A percentile compares a stretch with the other conserved stretches of the same genome.
phyloP scores from a whole-genome alignment of 2,113 vertebrate genomes.

The Peucedramus taeniatus region DNA sequence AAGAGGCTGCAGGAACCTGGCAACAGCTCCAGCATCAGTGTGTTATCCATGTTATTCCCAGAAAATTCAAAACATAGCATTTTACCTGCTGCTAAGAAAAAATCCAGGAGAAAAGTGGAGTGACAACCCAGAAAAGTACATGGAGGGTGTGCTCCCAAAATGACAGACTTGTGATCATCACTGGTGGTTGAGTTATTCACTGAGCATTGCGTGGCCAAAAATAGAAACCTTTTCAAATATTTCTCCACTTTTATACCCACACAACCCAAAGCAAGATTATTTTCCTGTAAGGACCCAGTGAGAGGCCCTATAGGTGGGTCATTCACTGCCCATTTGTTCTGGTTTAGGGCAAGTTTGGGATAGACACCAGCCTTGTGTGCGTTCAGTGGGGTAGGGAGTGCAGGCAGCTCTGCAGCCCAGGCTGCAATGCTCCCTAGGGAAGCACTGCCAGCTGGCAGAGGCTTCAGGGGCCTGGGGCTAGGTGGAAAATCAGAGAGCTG shows the following conservation, averaged over 20 bases:
- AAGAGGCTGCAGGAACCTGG: background rate
- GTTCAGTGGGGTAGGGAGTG: background rate
- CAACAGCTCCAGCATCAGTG: background rate
- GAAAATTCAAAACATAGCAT: background rate
- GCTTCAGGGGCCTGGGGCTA: constrained; percentile 27
- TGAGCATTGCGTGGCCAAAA: background rate
- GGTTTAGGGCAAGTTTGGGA: background rate
- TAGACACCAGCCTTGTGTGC: background rate
- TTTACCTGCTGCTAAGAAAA: too few relatives aligned
- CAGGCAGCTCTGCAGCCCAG: background rate
- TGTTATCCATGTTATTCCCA: background rate
- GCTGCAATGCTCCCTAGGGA: background rate
- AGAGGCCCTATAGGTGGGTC: too few relatives aligned
- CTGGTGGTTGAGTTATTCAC: background rate
- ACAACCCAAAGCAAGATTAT: background rate
- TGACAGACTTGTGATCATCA: background rate
- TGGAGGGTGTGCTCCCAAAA: background rate
- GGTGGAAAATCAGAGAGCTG: background rate
- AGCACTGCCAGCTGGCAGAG: constrained; percentile 34
- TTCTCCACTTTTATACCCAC: background rate
- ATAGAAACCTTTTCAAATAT: background rate
- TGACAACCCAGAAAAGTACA: background rate
- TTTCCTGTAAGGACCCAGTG: background rate
- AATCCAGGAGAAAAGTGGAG: background rate
- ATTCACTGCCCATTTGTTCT: background rate